Conservation (phyloP, 2,113 vertebrate genomes). For the Oryzias javanicus region DNA sequence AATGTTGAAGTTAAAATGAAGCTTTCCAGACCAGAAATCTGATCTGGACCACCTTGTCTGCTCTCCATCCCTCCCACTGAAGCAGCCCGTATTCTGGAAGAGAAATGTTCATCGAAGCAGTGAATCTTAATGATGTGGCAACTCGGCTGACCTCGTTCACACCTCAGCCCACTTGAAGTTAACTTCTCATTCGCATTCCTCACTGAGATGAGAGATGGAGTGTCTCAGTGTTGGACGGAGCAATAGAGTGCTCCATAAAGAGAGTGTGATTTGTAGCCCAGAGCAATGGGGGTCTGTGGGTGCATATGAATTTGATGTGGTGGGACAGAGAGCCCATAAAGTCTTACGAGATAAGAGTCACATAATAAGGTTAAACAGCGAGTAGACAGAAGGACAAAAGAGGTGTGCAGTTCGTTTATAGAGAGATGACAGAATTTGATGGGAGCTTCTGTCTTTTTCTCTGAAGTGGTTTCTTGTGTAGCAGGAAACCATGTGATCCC, state of each 20-base stretch:
- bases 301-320: constrained; percentile 22
- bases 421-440: not conserved
- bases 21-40: not conserved
- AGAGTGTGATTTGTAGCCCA: constrained; percentile 31
- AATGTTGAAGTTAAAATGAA: too few relatives aligned
- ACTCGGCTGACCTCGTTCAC: constrained; percentile 30
- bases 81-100: not conserved
- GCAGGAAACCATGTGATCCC: too few relatives aligned
- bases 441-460: not conserved
- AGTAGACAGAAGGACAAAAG: constrained; percentile 32
- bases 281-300: constrained; percentile 13
- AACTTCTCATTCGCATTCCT: constrained; percentile 29
- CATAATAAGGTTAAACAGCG: constrained; percentile 45
- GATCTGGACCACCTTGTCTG: not conserved
- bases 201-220: constrained; percentile 28
- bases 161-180: constrained; percentile 39
- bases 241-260: constrained; percentile 57
- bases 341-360: constrained; percentile 57
- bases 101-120: constrained; percentile 6
- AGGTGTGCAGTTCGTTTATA: constrained; percentile 38
- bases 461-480: not conserved
- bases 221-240: constrained; percentile 25
- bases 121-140: constrained; percentile 10
- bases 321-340: constrained; percentile 55
- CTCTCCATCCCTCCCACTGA: not conserved